Base-by-base conservation (phyloP, 2,888 invertebrate species). In the Chrysomela aeneicollis region DNA sequence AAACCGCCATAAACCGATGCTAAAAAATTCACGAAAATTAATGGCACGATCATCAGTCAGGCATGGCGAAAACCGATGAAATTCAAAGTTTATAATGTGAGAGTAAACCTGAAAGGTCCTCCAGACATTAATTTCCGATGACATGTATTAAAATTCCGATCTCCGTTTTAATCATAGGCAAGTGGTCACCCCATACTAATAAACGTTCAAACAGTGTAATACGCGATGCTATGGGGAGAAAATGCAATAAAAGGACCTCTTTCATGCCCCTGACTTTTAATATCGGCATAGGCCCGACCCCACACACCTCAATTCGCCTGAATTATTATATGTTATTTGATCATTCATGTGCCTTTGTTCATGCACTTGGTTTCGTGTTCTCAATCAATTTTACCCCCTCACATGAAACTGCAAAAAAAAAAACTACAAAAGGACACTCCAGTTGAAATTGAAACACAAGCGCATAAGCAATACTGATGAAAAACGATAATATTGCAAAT, bases 141-240 rank as follows among this genome's bases (percentile, higher is more conserved):
- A 81, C 81, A 77, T 77, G 75, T 81, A 81, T 81, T 81, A 80
- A 81, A 81, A 81, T 80, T 79, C 80, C 79, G 71, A 71, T 73
- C 77, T 72, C 57, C 68, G 74, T 72, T 79, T 79, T 80, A 80
- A 80, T 80, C 78, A 78, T 76, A 75, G 78, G 73, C 78, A 77
- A 80, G 76, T 78, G 81, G 80, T 80, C 81, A 79, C 81, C 81
- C 81, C 74, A 59, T 78, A 59, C 79, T 79, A 79, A 81, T 80
- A 79, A 81, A 81, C 78, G 79, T 80, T 79, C 78, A 78, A 79
- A 79, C 77, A 77, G 77, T 77, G 73, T 74, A 78, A 79, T 77
- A 74, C 73, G 76, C 71, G 46, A 46, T 57, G 17, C 57, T 32
- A 74, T 73, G 74, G 72, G 75, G 72, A 75, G 74, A 76, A 77